Evolutionary conservation across 1,140 invertebrate genomes (phyloP).

Genomic region (Cotesia chilonis): DNA sequence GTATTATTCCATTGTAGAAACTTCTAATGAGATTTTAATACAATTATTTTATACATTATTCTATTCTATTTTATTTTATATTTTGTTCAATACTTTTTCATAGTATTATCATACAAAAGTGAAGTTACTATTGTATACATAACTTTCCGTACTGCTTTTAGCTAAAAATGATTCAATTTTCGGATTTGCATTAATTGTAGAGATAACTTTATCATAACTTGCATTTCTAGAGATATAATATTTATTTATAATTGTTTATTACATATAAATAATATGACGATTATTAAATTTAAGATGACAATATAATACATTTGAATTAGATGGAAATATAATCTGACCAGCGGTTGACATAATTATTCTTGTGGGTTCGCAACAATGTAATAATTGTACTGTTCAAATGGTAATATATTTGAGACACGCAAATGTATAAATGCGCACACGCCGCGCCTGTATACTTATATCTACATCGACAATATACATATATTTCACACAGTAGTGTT

Average conservation of each 20-base stretch:
- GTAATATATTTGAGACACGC: constrained; percentile 36
- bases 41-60: constrained; percentile 1
- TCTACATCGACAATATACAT: too few species aligned
- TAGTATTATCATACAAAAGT: not conserved
- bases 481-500: not conserved
- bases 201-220: not conserved
- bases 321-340: constrained; percentile 56
- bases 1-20: not conserved
- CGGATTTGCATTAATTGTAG: not conserved
- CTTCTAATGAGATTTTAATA: not conserved
- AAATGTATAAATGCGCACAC: constrained; percentile 42
- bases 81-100: not conserved
- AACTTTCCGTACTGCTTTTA: not conserved
- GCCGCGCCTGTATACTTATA: constrained; percentile 40
- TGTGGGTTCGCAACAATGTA: constrained; percentile 49
- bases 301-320: constrained; percentile 48
- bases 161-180: too few species aligned
- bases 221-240: not conserved
- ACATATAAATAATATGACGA: not conserved
- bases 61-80: not conserved
- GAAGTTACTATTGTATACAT: not conserved
- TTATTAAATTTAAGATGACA: constrained; percentile 10
- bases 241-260: not conserved
- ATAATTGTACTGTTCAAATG: constrained; percentile 53
- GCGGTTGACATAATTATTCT: constrained; percentile 51